phyloP scores from a whole-genome alignment of 1,140 invertebrate species.

The Zaprionus kolodkinae region DNA sequence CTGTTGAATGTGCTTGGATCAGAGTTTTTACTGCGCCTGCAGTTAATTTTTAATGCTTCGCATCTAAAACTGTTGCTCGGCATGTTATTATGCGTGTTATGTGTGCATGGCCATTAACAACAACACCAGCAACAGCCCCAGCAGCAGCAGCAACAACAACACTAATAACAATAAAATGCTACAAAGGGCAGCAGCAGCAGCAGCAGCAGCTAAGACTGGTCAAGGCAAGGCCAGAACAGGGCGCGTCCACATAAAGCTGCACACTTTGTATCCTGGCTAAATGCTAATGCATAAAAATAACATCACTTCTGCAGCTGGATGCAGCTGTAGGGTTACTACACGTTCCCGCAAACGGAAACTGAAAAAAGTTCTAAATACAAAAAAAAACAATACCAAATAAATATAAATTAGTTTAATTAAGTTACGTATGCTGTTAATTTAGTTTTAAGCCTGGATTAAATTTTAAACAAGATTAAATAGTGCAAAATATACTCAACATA shows the following conservation, averaged over 20 bases:
- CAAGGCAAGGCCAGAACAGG: slow-evolving; percentile 39
- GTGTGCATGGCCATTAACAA: slow-evolving; percentile 29
- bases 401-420: too few relatives aligned
- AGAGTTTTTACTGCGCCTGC: slow-evolving; percentile 57
- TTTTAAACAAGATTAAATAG: too few relatives aligned
- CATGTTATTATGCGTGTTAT: slow-evolving; percentile 78
- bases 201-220: slow-evolving; percentile 22
- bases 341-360: slow-evolving; percentile 10
- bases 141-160: slow-evolving; percentile 10
- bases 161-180: slow-evolving; percentile 33
- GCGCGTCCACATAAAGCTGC: slow-evolving; percentile 25
- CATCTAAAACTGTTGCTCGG: slow-evolving; percentile 75
- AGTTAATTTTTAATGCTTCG: slow-evolving; percentile 79
- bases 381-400: background rate
- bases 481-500: too few relatives aligned
- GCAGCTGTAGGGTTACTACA: background rate
- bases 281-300: slow-evolving; percentile 64
- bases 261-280: slow-evolving; percentile 60
- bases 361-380: background rate
- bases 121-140: slow-evolving; percentile 21
- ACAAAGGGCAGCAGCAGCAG: slow-evolving; percentile 2
- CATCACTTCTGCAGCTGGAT: slow-evolving; percentile 30
- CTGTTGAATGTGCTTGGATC: slow-evolving; percentile 25
- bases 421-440: too few relatives aligned
- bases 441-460: too few relatives aligned